These are phyloP conservation scores for Paramuricea clavata DNA, from an alignment of 92 coral and sea anemone genomes.

Conservation along the genomic window DNA sequence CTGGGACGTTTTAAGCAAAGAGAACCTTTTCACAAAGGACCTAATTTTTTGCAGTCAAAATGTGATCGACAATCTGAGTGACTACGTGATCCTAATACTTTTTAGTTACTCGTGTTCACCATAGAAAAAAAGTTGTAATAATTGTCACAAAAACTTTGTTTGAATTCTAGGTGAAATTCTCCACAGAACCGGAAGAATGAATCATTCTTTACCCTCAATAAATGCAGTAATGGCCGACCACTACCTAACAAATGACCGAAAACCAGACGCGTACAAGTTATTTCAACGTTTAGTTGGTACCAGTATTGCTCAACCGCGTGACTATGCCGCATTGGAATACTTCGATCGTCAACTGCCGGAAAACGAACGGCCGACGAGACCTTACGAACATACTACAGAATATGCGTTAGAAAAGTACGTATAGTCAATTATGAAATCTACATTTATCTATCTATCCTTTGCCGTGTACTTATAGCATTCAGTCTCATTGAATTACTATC, in stretches of 20 bases:
- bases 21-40: too few species aligned
- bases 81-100: too few species aligned
- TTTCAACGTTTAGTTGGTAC: constrained; percentile 86
- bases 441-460: too few species aligned
- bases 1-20: too few species aligned
- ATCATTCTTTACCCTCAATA: constrained; percentile 72
- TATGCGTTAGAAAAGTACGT: constrained; percentile 86
- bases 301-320: constrained; percentile 80
- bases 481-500: too few species aligned
- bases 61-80: too few species aligned
- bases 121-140: not conserved
- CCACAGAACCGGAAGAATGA: constrained; percentile 80
- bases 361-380: constrained; percentile 71
- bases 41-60: too few species aligned
- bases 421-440: too few species aligned
- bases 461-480: too few species aligned
- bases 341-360: constrained; percentile 79
- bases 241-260: constrained; percentile 83
- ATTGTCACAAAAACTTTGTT: not conserved
- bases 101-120: too few species aligned
- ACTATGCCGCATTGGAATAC: constrained; percentile 89
- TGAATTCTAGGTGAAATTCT: constrained; percentile 41
- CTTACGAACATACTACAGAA: constrained; percentile 77
- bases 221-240: constrained; percentile 88
- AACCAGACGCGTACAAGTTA: constrained; percentile 83